Evolutionary conservation across 1,140 invertebrate genomes (phyloP).

Genomic region (Drosophila ercepeae): DNA sequence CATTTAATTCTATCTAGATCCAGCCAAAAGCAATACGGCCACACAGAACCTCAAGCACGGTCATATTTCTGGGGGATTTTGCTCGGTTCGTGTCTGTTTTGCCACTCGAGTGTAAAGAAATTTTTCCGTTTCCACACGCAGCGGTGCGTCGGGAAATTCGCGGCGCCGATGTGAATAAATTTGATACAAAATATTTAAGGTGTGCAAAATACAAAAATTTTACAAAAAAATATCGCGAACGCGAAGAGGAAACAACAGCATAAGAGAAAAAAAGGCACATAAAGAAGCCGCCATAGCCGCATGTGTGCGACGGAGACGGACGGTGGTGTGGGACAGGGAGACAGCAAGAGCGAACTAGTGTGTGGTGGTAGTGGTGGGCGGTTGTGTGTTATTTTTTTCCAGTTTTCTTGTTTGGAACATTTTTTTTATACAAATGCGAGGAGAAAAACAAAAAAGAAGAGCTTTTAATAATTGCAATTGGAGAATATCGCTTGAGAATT

Average conservation of each 20-base stretch:
- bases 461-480: neutral
- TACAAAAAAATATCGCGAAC: slow-evolving; percentile 38
- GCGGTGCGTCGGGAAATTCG: slow-evolving; percentile 2
- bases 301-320: slow-evolving; percentile 47
- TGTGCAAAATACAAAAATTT: slow-evolving; percentile 29
- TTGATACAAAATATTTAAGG: slow-evolving; percentile 13
- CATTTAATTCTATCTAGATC: neutral
- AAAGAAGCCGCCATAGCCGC: slow-evolving; percentile 70
- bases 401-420: neutral
- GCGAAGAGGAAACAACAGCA: slow-evolving; percentile 19
- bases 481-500: neutral
- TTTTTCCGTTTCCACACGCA: slow-evolving; percentile 4
- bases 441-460: slow-evolving; percentile 10
- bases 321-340: slow-evolving; percentile 12
- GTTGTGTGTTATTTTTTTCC: slow-evolving; percentile 34
- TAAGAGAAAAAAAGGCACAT: slow-evolving; percentile 62
- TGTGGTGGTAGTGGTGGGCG: slow-evolving; percentile 51
- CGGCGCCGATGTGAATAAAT: neutral
- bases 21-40: neutral
- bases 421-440: slow-evolving; percentile 15
- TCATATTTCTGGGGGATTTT: slow-evolving; percentile 22
- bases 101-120: slow-evolving; percentile 39
- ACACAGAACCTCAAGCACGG: neutral
- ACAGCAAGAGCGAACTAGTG: slow-evolving; percentile 38
- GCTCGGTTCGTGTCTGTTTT: slow-evolving; percentile 34